Evolutionary conservation across 1,140 invertebrate genomes (phyloP), one percentile per base, ranked within the genome.

Genomic region (Drosophila oshimai): DNA sequence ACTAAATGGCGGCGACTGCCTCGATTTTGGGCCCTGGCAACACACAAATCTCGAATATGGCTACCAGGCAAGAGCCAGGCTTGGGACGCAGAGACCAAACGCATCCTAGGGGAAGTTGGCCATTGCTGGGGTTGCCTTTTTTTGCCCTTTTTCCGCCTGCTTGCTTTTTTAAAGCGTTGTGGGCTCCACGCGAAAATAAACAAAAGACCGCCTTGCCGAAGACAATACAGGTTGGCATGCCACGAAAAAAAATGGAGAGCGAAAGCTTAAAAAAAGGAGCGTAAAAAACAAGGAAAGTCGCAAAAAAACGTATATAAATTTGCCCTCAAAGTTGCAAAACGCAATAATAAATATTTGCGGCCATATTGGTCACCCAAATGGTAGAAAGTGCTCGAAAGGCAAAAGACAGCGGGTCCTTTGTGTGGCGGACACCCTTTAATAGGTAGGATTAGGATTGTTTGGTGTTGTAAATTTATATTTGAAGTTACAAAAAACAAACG

Each of bases 311-410:
- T 28, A 17, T 45, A 28, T 54, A 64, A 34, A 39, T 51, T 46
- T 41, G 47, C 47, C 28, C 33, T 15, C 49, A 57, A 64, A 76
- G 47, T 58, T 67, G 55, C 45, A 49, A 36, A 70, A 70, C 61
- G 79, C 74, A 73, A 83, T 78, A 78, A 78, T 78, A 83, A 84
- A 83, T 83, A 83, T 83, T 83, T 83, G 73, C 53, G 69, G 74
- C 45, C 33, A 84, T 84, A 70, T 83, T 77, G 62, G 57, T 46
- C 39, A 41, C 34, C 36, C 34, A 10, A 46, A 47, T 60, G 15
- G 24, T 31, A 22, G 12, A 22, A 31, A 24, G 12, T 42, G 29
- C 47, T 49, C 17, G 31, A 50, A 41, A 20, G 45, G 29, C 20
- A 33, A 15, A 12, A 6, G 20, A 47, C 20, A 28, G 17, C 15